A percentile compares a stretch with the other conserved stretches of the same genome.
phyloP scores from a whole-genome alignment of 1,140 invertebrate genomes.

The Drosophila ohnishii region DNA sequence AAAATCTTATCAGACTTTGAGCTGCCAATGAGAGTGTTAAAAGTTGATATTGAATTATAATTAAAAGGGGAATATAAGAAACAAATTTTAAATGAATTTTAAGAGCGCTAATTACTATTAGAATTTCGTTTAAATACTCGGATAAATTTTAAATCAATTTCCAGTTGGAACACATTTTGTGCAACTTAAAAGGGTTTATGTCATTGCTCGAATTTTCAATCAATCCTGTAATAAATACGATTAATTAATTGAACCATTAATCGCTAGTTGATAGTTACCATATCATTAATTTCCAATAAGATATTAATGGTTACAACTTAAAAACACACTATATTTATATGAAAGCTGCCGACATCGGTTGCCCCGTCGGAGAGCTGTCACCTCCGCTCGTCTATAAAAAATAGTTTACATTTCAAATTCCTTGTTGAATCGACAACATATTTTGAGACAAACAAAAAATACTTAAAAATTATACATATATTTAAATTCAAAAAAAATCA shows the following conservation, averaged over 20 bases:
- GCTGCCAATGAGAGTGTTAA: neutral
- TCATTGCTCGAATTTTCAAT: neutral
- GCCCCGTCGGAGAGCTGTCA: neutral
- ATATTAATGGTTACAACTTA: neutral
- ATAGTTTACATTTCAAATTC: constrained; percentile 4
- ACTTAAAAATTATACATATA: neutral
- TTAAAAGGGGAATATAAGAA: neutral
- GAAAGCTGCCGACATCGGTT: neutral
- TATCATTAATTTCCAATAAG: neutral
- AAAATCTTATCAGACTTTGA: neutral
- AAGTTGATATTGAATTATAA: neutral
- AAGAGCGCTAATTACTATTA: too few relatives aligned
- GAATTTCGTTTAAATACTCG: too few relatives aligned
- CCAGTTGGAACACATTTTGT: neutral
- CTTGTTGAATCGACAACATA: neutral
- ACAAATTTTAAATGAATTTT: neutral
- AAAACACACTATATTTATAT: neutral
- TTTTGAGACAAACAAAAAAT: neutral
- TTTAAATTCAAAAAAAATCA: constrained; percentile 6
- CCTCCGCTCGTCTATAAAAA: neutral
- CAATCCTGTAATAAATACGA: too few relatives aligned
- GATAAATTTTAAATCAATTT: neutral
- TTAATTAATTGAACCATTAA: neutral
- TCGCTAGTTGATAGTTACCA: neutral
- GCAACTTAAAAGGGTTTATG: neutral